Percentiles rank a stretch among this genome's conserved stretches.
phyloP scores from a whole-genome alignment of 2,888 invertebrate genomes.

The Hoplodrina blanda region DNA sequence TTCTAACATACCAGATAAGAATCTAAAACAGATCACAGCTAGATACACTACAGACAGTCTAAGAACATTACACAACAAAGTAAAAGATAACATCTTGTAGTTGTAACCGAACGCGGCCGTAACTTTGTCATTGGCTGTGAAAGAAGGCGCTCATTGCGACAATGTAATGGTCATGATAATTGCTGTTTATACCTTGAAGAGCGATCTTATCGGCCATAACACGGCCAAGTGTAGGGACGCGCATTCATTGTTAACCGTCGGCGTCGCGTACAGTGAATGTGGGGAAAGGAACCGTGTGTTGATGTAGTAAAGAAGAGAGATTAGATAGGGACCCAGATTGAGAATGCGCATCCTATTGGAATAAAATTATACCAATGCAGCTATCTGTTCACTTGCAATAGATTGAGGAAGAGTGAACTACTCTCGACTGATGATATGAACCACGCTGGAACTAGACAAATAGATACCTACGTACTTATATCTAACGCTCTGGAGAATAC shows the following conservation, averaged over 20 bases:
- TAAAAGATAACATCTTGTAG: slow-evolving; percentile 40
- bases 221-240: background rate
- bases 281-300: slow-evolving; percentile 1
- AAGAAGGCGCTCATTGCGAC: slow-evolving; percentile 45
- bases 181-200: slow-evolving; percentile 27
- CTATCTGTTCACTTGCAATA: background rate
- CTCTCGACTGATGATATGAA: background rate
- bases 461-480: too few species aligned
- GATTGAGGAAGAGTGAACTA: background rate
- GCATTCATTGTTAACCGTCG: slow-evolving; percentile 4
- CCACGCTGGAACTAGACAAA: background rate
- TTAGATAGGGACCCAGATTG: slow-evolving; percentile 27
- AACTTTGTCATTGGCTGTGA: slow-evolving; percentile 42
- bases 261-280: background rate
- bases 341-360: slow-evolving; percentile 4
- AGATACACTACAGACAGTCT: slow-evolving; percentile 14
- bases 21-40: slow-evolving; percentile 27
- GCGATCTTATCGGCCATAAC: slow-evolving; percentile 34
- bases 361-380: background rate
- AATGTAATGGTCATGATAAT: slow-evolving; percentile 52
- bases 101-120: slow-evolving; percentile 27
- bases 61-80: slow-evolving; percentile 24
- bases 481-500: background rate
- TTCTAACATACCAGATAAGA: slow-evolving; percentile 21
- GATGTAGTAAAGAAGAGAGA: slow-evolving; percentile 1